Conservation (phyloP, 2,113 vertebrate species). For the Toxotes jaculatrix region DNA sequence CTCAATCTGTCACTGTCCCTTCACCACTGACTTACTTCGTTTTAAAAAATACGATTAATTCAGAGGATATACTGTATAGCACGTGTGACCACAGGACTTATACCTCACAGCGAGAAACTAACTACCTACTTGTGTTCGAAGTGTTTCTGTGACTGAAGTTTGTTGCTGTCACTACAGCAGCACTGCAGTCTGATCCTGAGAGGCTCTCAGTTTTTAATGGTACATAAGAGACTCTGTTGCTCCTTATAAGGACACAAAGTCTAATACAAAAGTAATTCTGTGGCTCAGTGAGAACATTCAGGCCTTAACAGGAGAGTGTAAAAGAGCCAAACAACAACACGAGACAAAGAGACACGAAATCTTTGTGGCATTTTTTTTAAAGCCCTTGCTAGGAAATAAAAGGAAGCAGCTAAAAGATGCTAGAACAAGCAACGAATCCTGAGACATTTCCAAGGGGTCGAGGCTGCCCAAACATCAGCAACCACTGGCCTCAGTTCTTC, state of each 20-base stretch:
- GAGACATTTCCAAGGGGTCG: too few relatives aligned
- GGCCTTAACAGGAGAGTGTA: slow-evolving; percentile 42
- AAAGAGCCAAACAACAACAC: slow-evolving; percentile 38
- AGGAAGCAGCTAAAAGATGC: background rate
- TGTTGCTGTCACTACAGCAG: slow-evolving; percentile 12
- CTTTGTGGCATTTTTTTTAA: slow-evolving; percentile 7
- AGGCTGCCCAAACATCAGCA: background rate
- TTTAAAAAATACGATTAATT: background rate
- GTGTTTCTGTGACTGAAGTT: slow-evolving; percentile 18
- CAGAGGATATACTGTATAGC: background rate
- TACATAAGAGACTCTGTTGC: slow-evolving; percentile 12
- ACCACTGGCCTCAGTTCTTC: background rate
- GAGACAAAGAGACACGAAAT: background rate
- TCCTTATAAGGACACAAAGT: slow-evolving; percentile 63
- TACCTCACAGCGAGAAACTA: background rate
- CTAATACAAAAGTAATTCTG: slow-evolving; percentile 48
- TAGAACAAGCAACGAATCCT: background rate
- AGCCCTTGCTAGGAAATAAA: slow-evolving; percentile 18
- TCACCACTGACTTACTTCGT: background rate
- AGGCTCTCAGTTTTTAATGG: slow-evolving; percentile 33
- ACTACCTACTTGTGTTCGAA: background rate
- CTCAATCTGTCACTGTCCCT: background rate
- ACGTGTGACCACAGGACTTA: too few relatives aligned
- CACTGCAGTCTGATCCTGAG: background rate
- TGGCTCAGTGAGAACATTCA: slow-evolving; percentile 23